phyloP scores from a whole-genome alignment of 1,140 invertebrate genomes.

The Leptinotarsa undecemlineata region DNA sequence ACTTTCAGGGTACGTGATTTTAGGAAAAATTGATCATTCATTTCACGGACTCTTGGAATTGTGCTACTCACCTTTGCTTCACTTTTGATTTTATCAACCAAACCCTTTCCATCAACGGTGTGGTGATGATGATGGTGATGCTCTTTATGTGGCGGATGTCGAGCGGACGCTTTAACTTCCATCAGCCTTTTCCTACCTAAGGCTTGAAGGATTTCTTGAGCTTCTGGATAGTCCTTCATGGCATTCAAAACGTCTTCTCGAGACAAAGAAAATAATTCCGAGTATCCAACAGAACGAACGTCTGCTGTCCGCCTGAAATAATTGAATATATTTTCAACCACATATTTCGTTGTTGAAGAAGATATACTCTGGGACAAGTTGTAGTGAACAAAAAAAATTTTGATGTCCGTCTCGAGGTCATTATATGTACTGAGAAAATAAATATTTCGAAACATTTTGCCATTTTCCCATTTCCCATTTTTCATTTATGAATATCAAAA shows the following conservation, averaged over 20 bases:
- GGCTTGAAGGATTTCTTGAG: conserved; percentile 89
- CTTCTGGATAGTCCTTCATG: conserved; percentile 96
- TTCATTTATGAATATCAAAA: no score
- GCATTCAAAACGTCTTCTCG: conserved; percentile 92
- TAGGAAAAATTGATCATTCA: no score
- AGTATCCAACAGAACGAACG: conserved; percentile 93
- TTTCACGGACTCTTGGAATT: no score
- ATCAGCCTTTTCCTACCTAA: conserved; percentile 85
- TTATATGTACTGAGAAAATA: no score
- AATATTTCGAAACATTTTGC: no score
- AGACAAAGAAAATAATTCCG: conserved; percentile 92
- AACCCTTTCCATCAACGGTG: conserved; percentile 59
- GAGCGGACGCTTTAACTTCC: conserved; percentile 66
- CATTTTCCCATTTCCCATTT: no score
- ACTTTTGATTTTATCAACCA: conserved; percentile 79
- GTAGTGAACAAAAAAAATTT: background rate
- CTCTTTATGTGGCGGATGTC: conserved; percentile 55
- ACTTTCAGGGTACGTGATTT: no score
- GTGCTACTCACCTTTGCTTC: conserved; percentile 72
- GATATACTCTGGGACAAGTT: background rate
- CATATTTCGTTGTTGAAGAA: no score
- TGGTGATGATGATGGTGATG: conserved; percentile 37
- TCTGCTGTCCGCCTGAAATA: conserved; percentile 85
- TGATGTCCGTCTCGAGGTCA: no score
- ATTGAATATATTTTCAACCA: background rate